Base-by-base conservation (phyloP, 2,113 vertebrate genomes). In the Xenopus borealis region DNA sequence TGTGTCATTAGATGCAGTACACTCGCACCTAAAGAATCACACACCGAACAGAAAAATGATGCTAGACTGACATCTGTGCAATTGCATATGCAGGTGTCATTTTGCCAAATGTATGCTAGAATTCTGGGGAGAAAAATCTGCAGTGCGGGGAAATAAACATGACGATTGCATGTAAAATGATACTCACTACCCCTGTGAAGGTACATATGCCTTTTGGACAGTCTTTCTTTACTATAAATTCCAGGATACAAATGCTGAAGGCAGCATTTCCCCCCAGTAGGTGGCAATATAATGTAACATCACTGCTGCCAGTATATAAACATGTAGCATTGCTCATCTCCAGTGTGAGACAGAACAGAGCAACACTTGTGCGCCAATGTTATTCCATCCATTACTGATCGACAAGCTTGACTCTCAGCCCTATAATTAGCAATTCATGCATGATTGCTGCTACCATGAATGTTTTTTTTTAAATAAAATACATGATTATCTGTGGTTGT, bases 251-350 rank as follows among this genome's bases (percentile, higher is more conserved):
- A 66, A 27, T 16, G n/a, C 52, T 52, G 44, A 68, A 27, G 46
- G 58, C 18, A 44, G 10, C 11, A 33, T 57, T 46, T 11, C 12
- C 23, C n/a, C n/a, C n/a, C 74, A 64, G 74, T 45, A 77, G 74
- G 67, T 77, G 74, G 74, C 74, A 58, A 59, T 77, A 67, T 70
- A 77, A 77, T 18, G 74, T 70, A 70, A 69, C 58, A 1, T 76
- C 59, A 63, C 66, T 46, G 27, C 18, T 46, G 14, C 9, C 7
- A 6, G 10, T 9, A n/a, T 55, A n/a, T 9, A 40, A 40, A 40
- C 8, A 44, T 23, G 12, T 12, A 40, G 10, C 45, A 44, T 33
- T 55, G 61, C 53, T 45, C 50, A 55, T 47, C 50, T 57, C 47
- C 50, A 57, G 17, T 77, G 47, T 77, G n/a, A 46, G n/a, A n/a